phyloP scores from a whole-genome alignment of 2,113 vertebrate genomes.

The Catharus bicknelli region DNA sequence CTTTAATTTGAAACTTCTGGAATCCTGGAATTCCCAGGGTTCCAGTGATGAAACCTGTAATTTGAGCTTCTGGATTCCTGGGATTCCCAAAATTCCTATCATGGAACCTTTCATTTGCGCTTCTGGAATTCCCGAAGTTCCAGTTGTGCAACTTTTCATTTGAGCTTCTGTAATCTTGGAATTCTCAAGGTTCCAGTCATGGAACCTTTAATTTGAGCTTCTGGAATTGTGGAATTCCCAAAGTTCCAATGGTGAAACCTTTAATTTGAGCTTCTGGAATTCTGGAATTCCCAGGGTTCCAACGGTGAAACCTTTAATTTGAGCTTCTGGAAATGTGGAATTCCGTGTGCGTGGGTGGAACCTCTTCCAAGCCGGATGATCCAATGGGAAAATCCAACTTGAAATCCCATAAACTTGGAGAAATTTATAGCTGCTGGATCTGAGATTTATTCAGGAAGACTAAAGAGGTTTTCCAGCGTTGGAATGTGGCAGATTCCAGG shows the following conservation, averaged over 20 bases:
- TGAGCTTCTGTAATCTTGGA: not conserved
- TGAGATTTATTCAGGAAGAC: fast-evolving
- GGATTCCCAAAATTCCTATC: too few species aligned
- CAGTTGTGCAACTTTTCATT: fast-evolving
- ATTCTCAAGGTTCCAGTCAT: not conserved
- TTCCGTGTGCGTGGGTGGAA: fast-evolving
- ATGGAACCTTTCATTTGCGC: not conserved
- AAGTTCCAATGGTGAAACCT: fast-evolving
- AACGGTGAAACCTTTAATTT: fast-evolving
- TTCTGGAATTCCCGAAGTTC: not conserved
- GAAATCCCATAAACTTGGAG: not conserved
- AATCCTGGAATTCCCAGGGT: not conserved
- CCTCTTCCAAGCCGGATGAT: fast-evolving
- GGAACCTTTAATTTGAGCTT: too few species aligned
- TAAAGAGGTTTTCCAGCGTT: fast-evolving
- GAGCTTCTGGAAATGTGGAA: not conserved
- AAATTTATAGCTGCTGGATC: fast-evolving
- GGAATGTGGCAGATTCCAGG: fast-evolving
- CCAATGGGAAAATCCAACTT: fast-evolving
- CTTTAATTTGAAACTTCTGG: not conserved
- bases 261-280: not conserved
- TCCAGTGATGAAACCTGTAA: fast-evolving
- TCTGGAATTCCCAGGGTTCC: fast-evolving
- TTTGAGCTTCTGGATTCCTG: not conserved
- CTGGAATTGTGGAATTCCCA: not conserved